Evolutionary conservation across 2,888 invertebrate species (phyloP).

Genomic region (Invenusta paracnida): DNA sequence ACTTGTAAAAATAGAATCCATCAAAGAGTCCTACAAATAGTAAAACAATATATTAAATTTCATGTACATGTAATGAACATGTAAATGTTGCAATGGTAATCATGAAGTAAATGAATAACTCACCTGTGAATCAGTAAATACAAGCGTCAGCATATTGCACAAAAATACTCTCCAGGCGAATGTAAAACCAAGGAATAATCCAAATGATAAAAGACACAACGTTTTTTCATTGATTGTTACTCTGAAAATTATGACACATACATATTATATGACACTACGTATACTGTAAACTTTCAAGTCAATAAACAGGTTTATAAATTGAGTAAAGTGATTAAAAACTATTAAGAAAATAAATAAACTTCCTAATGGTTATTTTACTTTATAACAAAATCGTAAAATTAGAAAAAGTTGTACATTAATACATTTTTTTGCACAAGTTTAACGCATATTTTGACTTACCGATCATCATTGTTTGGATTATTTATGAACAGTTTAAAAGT

Average conservation of each 20-base stretch:
- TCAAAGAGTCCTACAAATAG: neutral
- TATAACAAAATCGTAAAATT: too few relatives aligned
- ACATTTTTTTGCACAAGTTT: too few relatives aligned
- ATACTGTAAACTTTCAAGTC: too few relatives aligned
- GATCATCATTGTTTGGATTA: neutral
- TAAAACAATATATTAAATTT: neutral
- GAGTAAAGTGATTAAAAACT: neutral
- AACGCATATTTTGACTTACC: too few relatives aligned
- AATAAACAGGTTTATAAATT: too few relatives aligned
- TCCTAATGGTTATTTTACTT: too few relatives aligned
- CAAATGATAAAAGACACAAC: neutral
- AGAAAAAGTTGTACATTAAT: too few relatives aligned
- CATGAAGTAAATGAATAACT: neutral
- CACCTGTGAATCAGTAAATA: neutral
- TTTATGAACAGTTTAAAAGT: neutral
- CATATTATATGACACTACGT: neutral
- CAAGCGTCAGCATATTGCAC: neutral
- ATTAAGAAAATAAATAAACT: neutral
- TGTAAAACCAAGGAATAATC: neutral
- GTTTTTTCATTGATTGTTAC: neutral
- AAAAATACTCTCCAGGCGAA: neutral
- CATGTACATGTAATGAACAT: neutral
- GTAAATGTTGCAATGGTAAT: neutral
- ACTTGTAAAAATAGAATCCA: neutral
- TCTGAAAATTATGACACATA: neutral